Evolutionary conservation across 2,113 vertebrate species (phyloP).

Genomic region (Podilymbus podiceps): DNA sequence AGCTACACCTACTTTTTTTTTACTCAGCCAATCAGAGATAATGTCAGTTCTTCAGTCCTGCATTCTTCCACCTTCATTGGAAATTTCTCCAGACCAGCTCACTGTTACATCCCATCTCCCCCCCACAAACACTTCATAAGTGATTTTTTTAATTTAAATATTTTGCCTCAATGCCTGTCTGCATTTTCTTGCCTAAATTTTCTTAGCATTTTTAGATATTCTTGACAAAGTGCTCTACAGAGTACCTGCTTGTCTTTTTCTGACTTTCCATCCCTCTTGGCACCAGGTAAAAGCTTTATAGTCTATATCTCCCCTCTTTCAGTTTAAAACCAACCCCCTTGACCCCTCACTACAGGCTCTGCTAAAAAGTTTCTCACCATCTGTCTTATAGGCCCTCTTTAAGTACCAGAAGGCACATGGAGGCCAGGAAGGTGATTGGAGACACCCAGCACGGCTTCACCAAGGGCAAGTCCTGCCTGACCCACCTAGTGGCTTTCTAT

Average conservation of each 20-base stretch:
- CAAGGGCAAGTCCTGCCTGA: too few relatives aligned
- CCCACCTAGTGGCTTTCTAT: too few relatives aligned
- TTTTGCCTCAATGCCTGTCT: not conserved
- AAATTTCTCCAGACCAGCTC: not conserved
- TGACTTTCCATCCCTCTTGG: not conserved
- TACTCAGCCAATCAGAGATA: not conserved
- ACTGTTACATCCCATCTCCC: not conserved
- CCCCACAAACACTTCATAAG: not conserved
- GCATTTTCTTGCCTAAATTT: not conserved
- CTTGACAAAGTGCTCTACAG: not conserved
- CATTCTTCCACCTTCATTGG: not conserved
- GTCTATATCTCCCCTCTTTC: too few relatives aligned
- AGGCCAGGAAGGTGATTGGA: too few relatives aligned
- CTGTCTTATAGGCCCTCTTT: too few relatives aligned
- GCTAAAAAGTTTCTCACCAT: too few relatives aligned
- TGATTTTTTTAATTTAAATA: not conserved
- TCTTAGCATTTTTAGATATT: not conserved
- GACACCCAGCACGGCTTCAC: too few relatives aligned
- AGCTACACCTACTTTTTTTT: not conserved
- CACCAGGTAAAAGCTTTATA: not conserved
- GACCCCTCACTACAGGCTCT: too few relatives aligned
- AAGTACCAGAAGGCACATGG: not conserved
- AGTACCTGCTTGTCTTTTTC: not conserved
- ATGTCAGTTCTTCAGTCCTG: not conserved
- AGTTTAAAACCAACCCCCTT: too few relatives aligned